Percentiles rank a stretch among this genome's conserved stretches.
Evolutionary conservation across 2,888 invertebrate genomes (phyloP).

Genomic region (Erannis defoliaria): DNA sequence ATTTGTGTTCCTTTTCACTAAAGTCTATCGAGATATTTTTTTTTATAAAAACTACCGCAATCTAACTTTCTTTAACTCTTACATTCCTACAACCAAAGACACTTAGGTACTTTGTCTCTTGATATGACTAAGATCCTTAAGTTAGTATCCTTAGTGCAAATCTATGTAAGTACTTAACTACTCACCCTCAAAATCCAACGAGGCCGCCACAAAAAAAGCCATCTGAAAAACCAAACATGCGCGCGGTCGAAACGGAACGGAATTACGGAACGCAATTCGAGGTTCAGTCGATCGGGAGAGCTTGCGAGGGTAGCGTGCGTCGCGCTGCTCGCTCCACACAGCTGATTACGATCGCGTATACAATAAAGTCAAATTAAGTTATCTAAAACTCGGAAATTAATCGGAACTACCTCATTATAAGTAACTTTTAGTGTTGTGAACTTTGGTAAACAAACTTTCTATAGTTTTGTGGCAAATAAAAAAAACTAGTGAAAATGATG

Average conservation of each 20-base stretch:
- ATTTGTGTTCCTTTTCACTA: too few relatives aligned
- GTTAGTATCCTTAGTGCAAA: too few relatives aligned
- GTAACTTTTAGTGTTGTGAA: conserved; percentile 62
- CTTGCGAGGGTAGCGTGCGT: conserved; percentile 59
- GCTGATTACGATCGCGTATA: conserved; percentile 74
- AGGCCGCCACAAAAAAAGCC: conserved; percentile 46
- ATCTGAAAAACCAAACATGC: conserved; percentile 41
- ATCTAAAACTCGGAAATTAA: conserved; percentile 53
- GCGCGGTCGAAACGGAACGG: conserved; percentile 49
- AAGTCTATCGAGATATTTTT: too few relatives aligned
- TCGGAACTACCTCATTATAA: conserved; percentile 35
- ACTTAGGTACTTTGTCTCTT: too few relatives aligned
- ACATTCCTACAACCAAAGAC: too few relatives aligned
- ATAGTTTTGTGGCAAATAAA: conserved; percentile 53
- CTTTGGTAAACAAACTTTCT: conserved; percentile 39
- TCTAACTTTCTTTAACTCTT: too few relatives aligned
- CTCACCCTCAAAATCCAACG: conserved; percentile 49
- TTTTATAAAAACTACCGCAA: too few relatives aligned
- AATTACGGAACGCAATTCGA: conserved; percentile 41
- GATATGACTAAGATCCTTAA: too few relatives aligned
- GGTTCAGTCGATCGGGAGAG: conserved; percentile 75
- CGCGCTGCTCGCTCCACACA: conserved; percentile 54
- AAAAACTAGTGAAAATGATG: conserved; percentile 57
- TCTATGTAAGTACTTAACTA: not conserved
- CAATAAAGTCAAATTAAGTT: conserved; percentile 43